Evolutionary conservation across 1,140 invertebrate genomes (phyloP).

Genomic region (Philopotamus ludificatus): DNA sequence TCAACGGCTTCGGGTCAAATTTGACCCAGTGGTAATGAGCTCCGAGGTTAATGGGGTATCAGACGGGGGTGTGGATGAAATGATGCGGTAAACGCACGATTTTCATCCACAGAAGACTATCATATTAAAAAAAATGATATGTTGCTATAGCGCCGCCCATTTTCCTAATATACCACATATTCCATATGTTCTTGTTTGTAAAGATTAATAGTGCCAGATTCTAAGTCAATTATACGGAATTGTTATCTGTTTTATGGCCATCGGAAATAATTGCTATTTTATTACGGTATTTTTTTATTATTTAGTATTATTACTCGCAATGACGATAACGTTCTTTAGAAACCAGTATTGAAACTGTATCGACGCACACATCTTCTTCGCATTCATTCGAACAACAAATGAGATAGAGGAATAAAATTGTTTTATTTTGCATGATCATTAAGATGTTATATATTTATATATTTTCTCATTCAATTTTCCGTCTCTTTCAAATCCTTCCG

Average conservation of each 20-base stretch:
- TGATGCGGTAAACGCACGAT: neutral
- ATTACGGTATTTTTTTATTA: no score
- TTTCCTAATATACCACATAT: no score
- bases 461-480: neutral
- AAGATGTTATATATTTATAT: no score
- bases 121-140: no score
- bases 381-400: neutral
- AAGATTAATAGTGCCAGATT: no score
- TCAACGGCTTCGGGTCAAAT: neutral
- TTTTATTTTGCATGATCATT: no score
- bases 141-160: neutral
- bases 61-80: neutral
- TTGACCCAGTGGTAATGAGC: neutral
- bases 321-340: neutral
- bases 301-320: no score
- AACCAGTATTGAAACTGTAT: neutral
- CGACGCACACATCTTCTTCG: neutral
- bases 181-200: no score
- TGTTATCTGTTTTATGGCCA: neutral
- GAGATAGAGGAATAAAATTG: no score
- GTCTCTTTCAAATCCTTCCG: neutral
- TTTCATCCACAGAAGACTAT: no score
- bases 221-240: neutral
- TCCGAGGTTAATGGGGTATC: neutral
- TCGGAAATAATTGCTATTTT: no score